A percentile compares a stretch with the other conserved stretches of the same genome.
Evolutionary conservation across 2,113 vertebrate species (phyloP).

Genomic region (Crocuta crocuta): DNA sequence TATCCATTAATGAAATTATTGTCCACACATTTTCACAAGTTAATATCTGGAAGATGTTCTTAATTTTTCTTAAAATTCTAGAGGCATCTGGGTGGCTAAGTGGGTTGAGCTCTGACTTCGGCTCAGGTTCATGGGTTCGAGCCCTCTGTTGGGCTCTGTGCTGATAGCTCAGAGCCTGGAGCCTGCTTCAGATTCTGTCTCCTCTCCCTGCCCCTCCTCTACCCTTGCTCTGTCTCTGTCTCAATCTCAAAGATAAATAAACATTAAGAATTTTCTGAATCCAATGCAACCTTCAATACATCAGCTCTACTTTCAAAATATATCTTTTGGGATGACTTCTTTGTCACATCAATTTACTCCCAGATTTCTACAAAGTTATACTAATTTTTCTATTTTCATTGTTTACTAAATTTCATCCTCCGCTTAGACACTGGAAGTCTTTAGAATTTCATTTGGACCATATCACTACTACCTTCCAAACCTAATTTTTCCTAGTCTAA

Average conservation of each 20-base stretch:
- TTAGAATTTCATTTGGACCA: neutral
- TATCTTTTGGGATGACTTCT: neutral
- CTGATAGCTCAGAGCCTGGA: too few species aligned
- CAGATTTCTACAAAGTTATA: neutral
- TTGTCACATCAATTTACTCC: neutral
- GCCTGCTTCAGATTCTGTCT: too few species aligned
- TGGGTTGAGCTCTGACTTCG: too few species aligned
- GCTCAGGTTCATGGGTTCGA: too few species aligned
- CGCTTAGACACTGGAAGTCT: neutral
- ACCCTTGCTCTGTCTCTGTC: too few species aligned
- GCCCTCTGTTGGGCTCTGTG: too few species aligned
- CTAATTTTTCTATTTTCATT: neutral
- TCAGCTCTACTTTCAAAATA: neutral
- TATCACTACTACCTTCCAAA: neutral
- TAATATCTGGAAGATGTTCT: neutral
- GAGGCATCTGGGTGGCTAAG: too few species aligned
- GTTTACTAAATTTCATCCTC: neutral
- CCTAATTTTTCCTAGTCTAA: neutral
- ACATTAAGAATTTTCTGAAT: neutral
- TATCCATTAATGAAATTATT: neutral
- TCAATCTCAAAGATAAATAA: too few species aligned
- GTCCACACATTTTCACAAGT: neutral
- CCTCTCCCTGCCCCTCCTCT: too few species aligned
- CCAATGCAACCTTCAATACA: neutral
- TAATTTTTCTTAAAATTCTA: neutral